Evolutionary conservation across 1,140 invertebrate species (phyloP).

Genomic region (Semibalanus balanoides): DNA sequence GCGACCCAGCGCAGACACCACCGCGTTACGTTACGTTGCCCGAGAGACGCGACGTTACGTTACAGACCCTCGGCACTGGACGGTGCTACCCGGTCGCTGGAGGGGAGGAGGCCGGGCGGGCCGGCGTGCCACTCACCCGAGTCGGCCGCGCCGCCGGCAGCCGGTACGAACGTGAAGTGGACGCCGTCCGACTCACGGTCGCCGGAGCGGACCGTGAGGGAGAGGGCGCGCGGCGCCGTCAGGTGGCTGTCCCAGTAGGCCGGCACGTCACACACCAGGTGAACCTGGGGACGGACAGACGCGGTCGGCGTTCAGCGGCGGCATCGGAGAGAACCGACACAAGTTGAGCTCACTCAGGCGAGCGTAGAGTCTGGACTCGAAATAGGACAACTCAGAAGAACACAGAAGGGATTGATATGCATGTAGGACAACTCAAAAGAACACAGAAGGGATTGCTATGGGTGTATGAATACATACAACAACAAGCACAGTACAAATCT

Average conservation of each 20-base stretch:
- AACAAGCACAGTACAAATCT: no score
- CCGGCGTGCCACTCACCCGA: neutral
- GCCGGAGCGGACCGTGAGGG: neutral
- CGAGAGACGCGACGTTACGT: neutral
- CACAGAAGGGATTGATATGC: no score
- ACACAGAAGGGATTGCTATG: no score
- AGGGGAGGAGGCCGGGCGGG: neutral
- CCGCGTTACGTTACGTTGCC: neutral
- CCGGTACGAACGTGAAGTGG: neutral
- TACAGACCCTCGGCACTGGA: neutral
- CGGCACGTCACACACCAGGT: slow-evolving; percentile 80
- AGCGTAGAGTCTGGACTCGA: no score
- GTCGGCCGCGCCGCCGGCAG: no score
- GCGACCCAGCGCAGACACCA: no score
- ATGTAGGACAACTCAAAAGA: no score
- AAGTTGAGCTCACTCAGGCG: no score
- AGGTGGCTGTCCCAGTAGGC: slow-evolving; percentile 43
- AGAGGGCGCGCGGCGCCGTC: neutral
- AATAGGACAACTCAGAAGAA: no score
- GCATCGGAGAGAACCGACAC: neutral
- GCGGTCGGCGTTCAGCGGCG: slow-evolving; percentile 8
- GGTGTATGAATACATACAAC: no score
- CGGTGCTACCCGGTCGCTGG: neutral
- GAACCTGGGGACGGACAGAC: slow-evolving; percentile 49
- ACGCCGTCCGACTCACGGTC: neutral